These are phyloP conservation scores for Helogale parvula DNA, from an alignment of 2,113 vertebrate genomes.

Conservation along the genomic window DNA sequence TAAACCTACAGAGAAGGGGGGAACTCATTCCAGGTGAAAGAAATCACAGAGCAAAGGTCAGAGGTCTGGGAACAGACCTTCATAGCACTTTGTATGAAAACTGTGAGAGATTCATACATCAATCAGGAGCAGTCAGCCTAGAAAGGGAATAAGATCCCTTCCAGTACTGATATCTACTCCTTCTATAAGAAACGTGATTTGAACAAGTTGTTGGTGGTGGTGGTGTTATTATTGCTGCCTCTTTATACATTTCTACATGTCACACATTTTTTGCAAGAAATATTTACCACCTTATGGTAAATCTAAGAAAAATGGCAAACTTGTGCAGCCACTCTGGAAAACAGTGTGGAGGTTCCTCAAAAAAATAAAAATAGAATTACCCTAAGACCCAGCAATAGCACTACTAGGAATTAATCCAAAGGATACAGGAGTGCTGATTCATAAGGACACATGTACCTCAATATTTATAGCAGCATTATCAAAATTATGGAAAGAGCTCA, in stretches of 20 bases:
- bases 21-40: not conserved
- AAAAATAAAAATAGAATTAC: no score
- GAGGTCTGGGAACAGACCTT: not conserved
- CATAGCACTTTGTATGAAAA: conserved; percentile 31
- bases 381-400: no score
- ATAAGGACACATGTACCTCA: no score
- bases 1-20: not conserved
- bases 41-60: conserved; percentile 20
- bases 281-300: not conserved
- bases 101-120: not conserved
- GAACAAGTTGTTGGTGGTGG: not conserved
- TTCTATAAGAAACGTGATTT: not conserved
- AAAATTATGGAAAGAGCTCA: no score
- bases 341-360: no score
- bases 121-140: not conserved
- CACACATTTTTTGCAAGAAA: not conserved
- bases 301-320: not conserved
- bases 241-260: not conserved
- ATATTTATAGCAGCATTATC: no score
- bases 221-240: not conserved
- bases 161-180: not conserved
- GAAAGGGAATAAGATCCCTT: not conserved
- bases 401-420: no score
- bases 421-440: no score
- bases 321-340: no score